phyloP scores from a whole-genome alignment of 1,140 invertebrate species.

The Macrotrachela quadricornifera region DNA sequence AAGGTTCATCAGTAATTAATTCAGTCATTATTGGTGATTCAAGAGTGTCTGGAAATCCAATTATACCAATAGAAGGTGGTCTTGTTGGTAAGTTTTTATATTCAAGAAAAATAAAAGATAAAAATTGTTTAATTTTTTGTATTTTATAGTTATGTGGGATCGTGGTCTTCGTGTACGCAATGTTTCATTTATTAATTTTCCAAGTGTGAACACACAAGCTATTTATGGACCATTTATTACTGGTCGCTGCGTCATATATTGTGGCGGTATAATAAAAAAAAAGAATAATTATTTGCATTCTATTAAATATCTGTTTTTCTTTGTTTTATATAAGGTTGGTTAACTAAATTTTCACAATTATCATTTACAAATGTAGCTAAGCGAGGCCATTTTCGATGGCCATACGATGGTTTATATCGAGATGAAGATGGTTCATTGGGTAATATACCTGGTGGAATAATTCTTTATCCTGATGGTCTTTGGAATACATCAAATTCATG shows the following conservation, averaged over 20 bases:
- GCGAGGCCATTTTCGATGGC: background rate
- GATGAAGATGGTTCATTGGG: constrained; percentile 3
- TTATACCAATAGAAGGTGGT: constrained; percentile 9
- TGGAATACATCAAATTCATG: background rate
- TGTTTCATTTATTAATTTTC: constrained; percentile 4
- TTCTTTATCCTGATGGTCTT: background rate
- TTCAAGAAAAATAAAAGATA: background rate
- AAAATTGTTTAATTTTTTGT: constrained; percentile 10
- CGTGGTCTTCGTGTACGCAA: background rate
- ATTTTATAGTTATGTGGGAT: constrained; percentile 4
- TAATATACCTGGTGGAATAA: background rate
- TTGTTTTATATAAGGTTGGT: no score
- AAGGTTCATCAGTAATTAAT: background rate
- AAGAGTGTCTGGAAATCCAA: background rate
- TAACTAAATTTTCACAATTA: constrained; percentile 1
- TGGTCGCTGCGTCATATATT: background rate
- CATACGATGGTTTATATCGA: background rate
- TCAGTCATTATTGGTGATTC: constrained; percentile 4
- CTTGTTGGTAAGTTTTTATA: background rate
- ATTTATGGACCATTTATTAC: constrained; percentile 1
- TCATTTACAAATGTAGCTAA: background rate
- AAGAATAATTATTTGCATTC: no score
- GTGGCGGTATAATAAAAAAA: background rate
- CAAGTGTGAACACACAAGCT: background rate
- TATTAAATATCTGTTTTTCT: no score